These are phyloP conservation scores for Apistogramma diplotaenia DNA, from an alignment of 2,113 vertebrate species.

Conservation along the genomic window DNA sequence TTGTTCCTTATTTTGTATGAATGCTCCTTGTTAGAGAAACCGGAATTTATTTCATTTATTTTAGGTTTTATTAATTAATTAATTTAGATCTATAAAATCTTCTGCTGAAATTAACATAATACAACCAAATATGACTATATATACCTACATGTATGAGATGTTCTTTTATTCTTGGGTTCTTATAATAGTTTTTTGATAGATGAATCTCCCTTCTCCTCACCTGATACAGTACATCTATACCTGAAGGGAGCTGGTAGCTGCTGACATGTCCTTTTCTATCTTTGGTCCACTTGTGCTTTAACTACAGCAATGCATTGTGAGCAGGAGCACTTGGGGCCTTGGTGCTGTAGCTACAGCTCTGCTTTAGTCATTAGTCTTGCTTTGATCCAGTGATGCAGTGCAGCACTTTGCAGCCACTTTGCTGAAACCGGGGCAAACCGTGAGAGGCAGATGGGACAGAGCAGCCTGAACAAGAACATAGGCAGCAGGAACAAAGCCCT, in stretches of 20 bases:
- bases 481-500: conserved; percentile 7
- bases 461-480: conserved; percentile 1
- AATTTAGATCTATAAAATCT: not conserved
- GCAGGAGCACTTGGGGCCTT: conserved; percentile 36
- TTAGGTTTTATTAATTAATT: not conserved
- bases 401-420: conserved; percentile 43
- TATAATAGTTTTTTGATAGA: not conserved
- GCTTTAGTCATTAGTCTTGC: conserved; percentile 59
- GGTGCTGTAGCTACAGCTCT: conserved; percentile 32
- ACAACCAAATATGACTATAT: not conserved
- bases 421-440: conserved; percentile 37
- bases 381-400: conserved; percentile 57
- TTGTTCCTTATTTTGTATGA: not conserved
- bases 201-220: not conserved
- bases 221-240: conserved; percentile 7
- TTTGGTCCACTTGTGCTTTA: conserved; percentile 42
- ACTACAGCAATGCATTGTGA: conserved; percentile 33
- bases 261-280: conserved; percentile 25
- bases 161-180: not conserved
- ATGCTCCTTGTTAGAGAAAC: not conserved
- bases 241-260: not conserved
- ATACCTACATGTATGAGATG: not conserved
- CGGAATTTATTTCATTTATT: not conserved
- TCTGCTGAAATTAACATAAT: not conserved
- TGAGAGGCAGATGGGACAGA: conserved; percentile 16